A percentile compares a stretch with the other conserved stretches of the same genome.
These are phyloP conservation scores for Chondrilla cf. caribensis DNA, from an alignment of 37 sponge, comb jelly and placozoan genomes.

Conservation along the genomic window DNA sequence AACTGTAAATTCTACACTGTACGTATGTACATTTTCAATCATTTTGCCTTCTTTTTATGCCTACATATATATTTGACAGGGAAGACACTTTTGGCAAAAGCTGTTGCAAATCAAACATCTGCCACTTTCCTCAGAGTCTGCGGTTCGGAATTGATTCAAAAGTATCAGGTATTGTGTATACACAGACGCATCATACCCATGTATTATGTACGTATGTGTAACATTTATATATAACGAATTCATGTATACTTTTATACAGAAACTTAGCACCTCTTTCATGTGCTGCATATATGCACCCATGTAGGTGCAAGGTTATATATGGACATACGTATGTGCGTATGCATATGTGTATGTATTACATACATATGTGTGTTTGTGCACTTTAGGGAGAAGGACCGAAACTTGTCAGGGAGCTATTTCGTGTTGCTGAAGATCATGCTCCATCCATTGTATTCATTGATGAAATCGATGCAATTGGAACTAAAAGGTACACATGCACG, in stretches of 20 bases:
- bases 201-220: not conserved
- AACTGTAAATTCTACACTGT: not conserved
- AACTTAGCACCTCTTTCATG: not conserved
- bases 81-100: constrained; percentile 97
- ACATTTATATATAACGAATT: too few relatives aligned
- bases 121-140: constrained; percentile 98
- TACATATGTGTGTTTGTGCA: not conserved
- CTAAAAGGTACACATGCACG: constrained; percentile 91
- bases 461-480: constrained; percentile 98
- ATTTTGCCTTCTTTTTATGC: too few relatives aligned
- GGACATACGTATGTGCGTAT: not conserved
- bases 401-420: constrained; percentile 93
- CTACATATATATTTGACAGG: too few relatives aligned
- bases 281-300: not conserved
- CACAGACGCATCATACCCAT: too few relatives aligned
- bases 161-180: constrained; percentile 91
- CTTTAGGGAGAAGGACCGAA: constrained; percentile 98
- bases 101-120: constrained; percentile 99
- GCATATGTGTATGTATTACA: not conserved
- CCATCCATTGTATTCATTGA: constrained; percentile 99
- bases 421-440: constrained; percentile 99
- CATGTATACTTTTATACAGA: not conserved
- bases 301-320: not conserved
- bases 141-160: constrained; percentile 98
- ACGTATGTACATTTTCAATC: not conserved